These are phyloP conservation scores for Pipra filicauda DNA, from an alignment of 2,113 vertebrate genomes.

Conservation along the genomic window DNA sequence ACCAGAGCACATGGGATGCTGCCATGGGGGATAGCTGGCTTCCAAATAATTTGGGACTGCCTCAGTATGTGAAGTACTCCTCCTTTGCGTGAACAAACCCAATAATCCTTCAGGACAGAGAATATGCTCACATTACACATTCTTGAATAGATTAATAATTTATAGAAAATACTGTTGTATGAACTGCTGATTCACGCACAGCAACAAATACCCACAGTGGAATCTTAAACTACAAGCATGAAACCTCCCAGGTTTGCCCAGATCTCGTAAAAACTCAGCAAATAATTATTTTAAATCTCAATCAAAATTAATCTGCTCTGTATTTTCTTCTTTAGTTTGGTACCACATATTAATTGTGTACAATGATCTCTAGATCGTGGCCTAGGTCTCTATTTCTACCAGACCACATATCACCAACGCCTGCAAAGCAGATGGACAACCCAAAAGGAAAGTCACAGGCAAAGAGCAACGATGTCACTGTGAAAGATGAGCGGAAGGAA, in stretches of 20 bases:
- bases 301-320: not conserved
- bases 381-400: too few species aligned
- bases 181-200: not conserved
- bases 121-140: not conserved
- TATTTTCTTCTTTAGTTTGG: not conserved
- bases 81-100: not conserved
- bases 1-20: rapidly evolving
- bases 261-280: not conserved
- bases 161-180: not conserved
- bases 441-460: slow-evolving; percentile 41
- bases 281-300: not conserved
- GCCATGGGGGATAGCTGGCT: rapidly evolving
- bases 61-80: not conserved
- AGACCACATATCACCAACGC: slow-evolving; percentile 40
- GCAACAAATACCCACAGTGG: not conserved
- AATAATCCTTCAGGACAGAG: not conserved
- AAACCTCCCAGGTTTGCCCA: not conserved
- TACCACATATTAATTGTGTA: not conserved
- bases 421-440: slow-evolving; percentile 45
- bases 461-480: slow-evolving; percentile 49
- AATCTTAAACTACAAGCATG: not conserved
- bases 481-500: slow-evolving; percentile 15
- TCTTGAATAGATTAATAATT: not conserved
- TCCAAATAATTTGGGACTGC: not conserved
- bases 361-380: not conserved